A percentile compares a stretch with the other conserved stretches of the same genome.
phyloP scores from a whole-genome alignment of 2,113 vertebrate species.

The Salvelinus sp. region DNA sequence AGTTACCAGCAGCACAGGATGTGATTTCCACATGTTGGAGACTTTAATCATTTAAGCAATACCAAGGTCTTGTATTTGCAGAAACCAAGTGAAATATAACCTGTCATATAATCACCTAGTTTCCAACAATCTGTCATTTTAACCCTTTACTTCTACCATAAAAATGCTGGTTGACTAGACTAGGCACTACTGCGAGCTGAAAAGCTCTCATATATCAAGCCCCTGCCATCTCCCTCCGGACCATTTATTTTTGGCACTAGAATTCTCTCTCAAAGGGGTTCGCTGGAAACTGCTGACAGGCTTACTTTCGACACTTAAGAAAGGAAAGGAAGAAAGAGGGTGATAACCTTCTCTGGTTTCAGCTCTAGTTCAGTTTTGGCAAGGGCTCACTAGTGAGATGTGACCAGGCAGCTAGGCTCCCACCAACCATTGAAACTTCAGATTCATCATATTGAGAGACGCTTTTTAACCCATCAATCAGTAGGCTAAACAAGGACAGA shows the following conservation, averaged over 20 bases:
- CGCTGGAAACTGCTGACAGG: slow-evolving; percentile 32
- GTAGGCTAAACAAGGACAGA: not conserved
- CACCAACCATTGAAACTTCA: not conserved
- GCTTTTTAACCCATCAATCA: not conserved
- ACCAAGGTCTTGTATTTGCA: not conserved
- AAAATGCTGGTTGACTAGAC: slow-evolving; percentile 4
- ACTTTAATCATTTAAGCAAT: not conserved
- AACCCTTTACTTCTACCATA: slow-evolving; percentile 27
- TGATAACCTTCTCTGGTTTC: slow-evolving; percentile 14
- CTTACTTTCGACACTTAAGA: slow-evolving; percentile 20
- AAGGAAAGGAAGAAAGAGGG: slow-evolving; percentile 9
- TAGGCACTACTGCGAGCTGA: slow-evolving; percentile 23
- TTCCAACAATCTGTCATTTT: slow-evolving; percentile 8
- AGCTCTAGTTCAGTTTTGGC: not conserved
- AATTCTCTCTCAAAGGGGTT: slow-evolving; percentile 22
- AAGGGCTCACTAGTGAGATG: not conserved
- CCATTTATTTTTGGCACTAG: slow-evolving; percentile 46
- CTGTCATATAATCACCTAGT: not conserved
- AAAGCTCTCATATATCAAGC: slow-evolving; percentile 18
- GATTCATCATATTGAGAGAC: not conserved
- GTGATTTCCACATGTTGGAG: not conserved
- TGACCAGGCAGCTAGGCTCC: not conserved
- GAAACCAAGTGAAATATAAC: not conserved
- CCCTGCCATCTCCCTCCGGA: slow-evolving; percentile 14
- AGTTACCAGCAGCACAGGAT: not conserved